Conservation (phyloP, 2,797 vertebrate species). For the Chaenodraco wilsoni region DNA sequence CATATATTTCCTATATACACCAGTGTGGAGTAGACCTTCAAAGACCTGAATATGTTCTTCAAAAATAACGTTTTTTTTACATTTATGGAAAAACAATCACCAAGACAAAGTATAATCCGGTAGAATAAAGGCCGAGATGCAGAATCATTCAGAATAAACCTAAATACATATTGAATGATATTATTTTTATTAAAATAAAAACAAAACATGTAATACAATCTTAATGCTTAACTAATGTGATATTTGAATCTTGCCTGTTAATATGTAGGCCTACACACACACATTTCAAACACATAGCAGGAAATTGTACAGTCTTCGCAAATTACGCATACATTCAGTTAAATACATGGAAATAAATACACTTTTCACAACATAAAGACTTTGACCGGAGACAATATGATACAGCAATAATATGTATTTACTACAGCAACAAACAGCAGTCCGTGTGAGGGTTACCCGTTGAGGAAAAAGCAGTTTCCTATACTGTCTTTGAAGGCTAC, state of each 20-base stretch:
- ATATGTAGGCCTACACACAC: not conserved
- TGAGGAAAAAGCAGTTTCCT: slow-evolving; percentile 63
- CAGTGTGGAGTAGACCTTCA: not conserved
- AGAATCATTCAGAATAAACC: not conserved
- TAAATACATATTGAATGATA: not conserved
- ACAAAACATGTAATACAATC: too few species aligned
- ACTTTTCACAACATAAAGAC: not conserved
- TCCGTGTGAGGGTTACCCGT: slow-evolving; percentile 6
- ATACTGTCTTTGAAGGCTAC: slow-evolving; percentile 64
- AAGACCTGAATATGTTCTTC: not conserved
- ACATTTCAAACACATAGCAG: too few species aligned
- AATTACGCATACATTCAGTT: not conserved
- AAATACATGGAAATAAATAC: not conserved
- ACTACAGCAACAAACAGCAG: not conserved
- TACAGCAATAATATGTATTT: not conserved
- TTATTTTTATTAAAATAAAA: too few species aligned
- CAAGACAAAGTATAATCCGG: not conserved
- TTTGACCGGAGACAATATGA: not conserved
- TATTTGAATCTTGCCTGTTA: not conserved
- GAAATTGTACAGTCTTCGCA: not conserved
- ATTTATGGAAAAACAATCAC: not conserved
- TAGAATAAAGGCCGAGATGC: not conserved
- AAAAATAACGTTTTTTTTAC: not conserved
- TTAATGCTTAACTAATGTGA: not conserved
- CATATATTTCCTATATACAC: slow-evolving; percentile 27